Base-by-base conservation (phyloP, 2,797 vertebrate genomes). In the Pipistrellus kuhlii region DNA sequence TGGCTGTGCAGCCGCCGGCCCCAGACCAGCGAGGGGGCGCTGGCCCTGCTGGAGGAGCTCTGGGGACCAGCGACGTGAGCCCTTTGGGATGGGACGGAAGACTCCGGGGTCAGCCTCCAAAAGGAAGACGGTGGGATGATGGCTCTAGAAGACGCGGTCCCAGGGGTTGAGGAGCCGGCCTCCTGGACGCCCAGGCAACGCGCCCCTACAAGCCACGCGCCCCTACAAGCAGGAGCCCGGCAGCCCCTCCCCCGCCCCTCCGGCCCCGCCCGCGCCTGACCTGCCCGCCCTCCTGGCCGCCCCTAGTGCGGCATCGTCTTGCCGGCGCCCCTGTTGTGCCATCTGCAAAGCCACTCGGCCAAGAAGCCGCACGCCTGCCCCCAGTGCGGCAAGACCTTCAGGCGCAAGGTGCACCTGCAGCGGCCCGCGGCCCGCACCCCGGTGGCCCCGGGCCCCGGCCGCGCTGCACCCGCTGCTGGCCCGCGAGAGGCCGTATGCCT, bases 341-440 rank as follows among this genome's bases (percentile, higher is more conserved):
- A 95, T 81, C 94, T 93, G 41, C 97, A 96, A 88, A 96, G 97
- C 48, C 97, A 97, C 91, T 91, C 96, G 0, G 96, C 73, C 0
- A 97, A 98, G 90, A 97, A 96, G 85, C 97, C 97, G 0, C 97
- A 97, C 46, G 59, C 96, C 14, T 98, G 97, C 48, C 75, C 87
- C 0, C 96, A 97, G 66, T 98, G 97, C 6, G 97, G 97, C 64
- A 98, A 98, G 88, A 92, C 93, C 25, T 98, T 98, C 83, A 90
- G 97, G 25, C 97, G 97, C 80, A 98, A 97, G 82, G 97, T 97
- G 85, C 97, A 97, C 48, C 96, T 98, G 84, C 88, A 96, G 55
- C 51, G 97, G 46, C 98, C 84, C 97, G 97, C 14, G 95, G 96
- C 76, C 97, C 96, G 20, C 98, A 97, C 95, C 92, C 93, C 0